A percentile compares a stretch with the other conserved stretches of the same genome.
Conservation (phyloP, 2,888 invertebrate genomes). For the Eulithis testata region DNA sequence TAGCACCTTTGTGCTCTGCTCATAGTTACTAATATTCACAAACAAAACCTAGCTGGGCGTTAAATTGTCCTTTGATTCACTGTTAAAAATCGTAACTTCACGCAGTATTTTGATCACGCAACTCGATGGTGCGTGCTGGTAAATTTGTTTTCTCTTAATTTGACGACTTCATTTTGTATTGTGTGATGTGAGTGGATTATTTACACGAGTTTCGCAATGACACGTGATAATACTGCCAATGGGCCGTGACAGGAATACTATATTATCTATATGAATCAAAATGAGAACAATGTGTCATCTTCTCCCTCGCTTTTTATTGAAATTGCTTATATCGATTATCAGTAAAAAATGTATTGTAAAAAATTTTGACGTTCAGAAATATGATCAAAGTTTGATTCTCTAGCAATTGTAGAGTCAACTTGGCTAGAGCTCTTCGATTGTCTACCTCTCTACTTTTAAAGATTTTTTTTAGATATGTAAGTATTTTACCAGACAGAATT, state of each 20-base stretch:
- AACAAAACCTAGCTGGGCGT: background rate
- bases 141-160: constrained; percentile 58
- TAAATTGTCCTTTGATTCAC: constrained; percentile 15
- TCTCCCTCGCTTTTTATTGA: too few relatives aligned
- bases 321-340: too few relatives aligned
- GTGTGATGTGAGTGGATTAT: constrained; percentile 40
- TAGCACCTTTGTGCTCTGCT: too few relatives aligned
- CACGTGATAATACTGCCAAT: constrained; percentile 56
- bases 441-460: too few relatives aligned
- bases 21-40: too few relatives aligned
- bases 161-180: constrained; percentile 47
- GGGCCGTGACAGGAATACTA: constrained; percentile 54
- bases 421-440: too few relatives aligned
- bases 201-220: constrained; percentile 51
- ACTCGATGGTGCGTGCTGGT: constrained; percentile 38
- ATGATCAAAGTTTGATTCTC: too few relatives aligned
- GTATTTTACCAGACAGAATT: too few relatives aligned
- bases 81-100: constrained; percentile 26
- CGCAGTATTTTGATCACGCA: constrained; percentile 41
- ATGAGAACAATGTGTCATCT: constrained; percentile 37
- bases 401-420: too few relatives aligned
- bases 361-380: too few relatives aligned
- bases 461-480: too few relatives aligned
- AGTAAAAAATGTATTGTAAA: too few relatives aligned
- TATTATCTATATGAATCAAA: constrained; percentile 47